phyloP scores from a whole-genome alignment of 2,888 invertebrate species.

The Patella caerulea region DNA sequence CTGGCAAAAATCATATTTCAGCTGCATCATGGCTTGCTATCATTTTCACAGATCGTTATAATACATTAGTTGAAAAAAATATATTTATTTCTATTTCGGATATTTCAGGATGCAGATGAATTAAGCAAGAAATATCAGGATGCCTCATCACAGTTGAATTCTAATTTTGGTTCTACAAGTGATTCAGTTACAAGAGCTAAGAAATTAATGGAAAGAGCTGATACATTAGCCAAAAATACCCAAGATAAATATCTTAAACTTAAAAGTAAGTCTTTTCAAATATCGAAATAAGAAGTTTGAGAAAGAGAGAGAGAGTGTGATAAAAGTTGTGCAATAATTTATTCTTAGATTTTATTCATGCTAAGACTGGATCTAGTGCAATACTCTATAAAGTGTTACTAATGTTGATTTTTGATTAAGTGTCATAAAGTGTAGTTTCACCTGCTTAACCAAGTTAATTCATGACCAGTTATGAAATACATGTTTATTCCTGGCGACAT shows the following conservation, averaged over 20 bases:
- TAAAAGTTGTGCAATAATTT: no score
- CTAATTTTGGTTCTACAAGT: conserved; percentile 81
- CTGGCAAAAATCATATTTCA: background rate
- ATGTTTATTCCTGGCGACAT: no score
- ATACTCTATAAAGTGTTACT: no score
- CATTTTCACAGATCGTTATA: background rate
- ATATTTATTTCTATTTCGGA: background rate
- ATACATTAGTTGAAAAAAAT: background rate
- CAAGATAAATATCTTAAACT: conserved; percentile 74
- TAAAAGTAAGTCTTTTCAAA: conserved; percentile 73
- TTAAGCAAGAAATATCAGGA: conserved; percentile 81
- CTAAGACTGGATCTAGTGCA: no score
- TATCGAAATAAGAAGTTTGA: no score
- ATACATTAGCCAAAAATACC: conserved; percentile 85
- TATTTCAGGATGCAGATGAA: conserved; percentile 63
- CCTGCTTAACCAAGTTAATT: no score
- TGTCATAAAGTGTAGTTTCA: no score
- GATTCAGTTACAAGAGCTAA: conserved; percentile 86
- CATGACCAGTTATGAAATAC: no score
- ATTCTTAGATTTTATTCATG: no score
- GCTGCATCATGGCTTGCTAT: background rate
- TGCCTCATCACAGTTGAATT: conserved; percentile 81
- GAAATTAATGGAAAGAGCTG: conserved; percentile 83
- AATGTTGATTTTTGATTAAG: no score
- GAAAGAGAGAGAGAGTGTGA: no score